Conservation (phyloP, 2,113 vertebrate genomes). For the Neolamprologus ventralis region DNA sequence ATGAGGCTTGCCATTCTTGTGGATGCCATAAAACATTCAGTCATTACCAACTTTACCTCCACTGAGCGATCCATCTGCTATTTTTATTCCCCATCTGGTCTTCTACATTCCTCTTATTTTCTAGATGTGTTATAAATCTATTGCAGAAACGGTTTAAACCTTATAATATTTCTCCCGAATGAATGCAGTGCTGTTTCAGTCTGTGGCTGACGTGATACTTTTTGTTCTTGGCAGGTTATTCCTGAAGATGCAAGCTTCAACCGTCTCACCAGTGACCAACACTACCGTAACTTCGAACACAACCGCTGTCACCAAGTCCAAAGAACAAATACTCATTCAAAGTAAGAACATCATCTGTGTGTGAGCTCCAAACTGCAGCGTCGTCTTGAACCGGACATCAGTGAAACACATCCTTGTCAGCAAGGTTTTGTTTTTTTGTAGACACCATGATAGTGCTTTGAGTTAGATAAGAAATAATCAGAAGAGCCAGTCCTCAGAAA, state of each 20-base stretch:
- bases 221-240: slow-evolving; percentile 35
- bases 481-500: neutral
- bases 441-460: neutral
- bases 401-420: neutral
- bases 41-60: neutral
- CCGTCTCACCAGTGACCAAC: slow-evolving; percentile 49
- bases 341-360: slow-evolving; percentile 50
- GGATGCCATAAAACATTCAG: neutral
- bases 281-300: slow-evolving; percentile 30
- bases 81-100: neutral
- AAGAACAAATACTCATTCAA: slow-evolving; percentile 71
- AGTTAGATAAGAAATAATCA: neutral
- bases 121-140: neutral
- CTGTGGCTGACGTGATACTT: neutral
- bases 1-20: neutral
- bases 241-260: slow-evolving; percentile 70
- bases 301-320: slow-evolving; percentile 58
- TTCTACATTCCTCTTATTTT: neutral
- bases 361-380: neutral
- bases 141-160: neutral
- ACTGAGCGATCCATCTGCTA: neutral
- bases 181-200: neutral
- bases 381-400: neutral
- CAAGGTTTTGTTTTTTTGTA: neutral
- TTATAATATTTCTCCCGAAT: too few relatives aligned